phyloP scores from a whole-genome alignment of 2,888 invertebrate genomes.

The Zele albiditarsus region DNA sequence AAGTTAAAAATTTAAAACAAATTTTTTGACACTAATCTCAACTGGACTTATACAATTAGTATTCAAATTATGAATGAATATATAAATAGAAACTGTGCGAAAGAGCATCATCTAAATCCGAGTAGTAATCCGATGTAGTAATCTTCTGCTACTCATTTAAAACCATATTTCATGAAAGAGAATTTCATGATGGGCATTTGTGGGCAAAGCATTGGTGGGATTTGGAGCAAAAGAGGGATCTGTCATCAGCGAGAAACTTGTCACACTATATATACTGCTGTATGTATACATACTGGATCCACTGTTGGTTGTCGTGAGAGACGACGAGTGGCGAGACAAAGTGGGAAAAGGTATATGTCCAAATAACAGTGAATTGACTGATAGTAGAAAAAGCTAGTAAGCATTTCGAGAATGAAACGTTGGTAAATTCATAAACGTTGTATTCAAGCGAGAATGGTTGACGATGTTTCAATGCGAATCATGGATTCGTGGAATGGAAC shows the following conservation, averaged over 20 bases:
- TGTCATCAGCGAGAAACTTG: not conserved
- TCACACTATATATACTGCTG: not conserved
- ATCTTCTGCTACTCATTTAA: slow-evolving; percentile 63
- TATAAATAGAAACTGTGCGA: not conserved
- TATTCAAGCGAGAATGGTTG: not conserved
- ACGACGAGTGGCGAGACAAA: too few relatives aligned
- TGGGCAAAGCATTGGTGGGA: slow-evolving; percentile 43
- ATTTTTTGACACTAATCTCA: too few relatives aligned
- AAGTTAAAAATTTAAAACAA: too few relatives aligned
- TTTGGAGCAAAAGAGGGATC: slow-evolving; percentile 44
- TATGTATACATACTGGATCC: not conserved
- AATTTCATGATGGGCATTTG: slow-evolving; percentile 32
- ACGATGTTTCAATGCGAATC: slow-evolving; percentile 51
- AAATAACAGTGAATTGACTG: not conserved
- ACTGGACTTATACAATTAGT: too few relatives aligned
- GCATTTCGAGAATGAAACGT: not conserved
- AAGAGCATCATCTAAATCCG: slow-evolving; percentile 56
- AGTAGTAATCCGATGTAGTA: slow-evolving; percentile 61
- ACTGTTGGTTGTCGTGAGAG: not conserved
- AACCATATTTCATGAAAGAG: slow-evolving; percentile 63
- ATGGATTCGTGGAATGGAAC: slow-evolving; percentile 53
- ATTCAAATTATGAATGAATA: not conserved
- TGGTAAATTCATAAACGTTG: not conserved
- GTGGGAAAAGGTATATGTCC: too few relatives aligned
- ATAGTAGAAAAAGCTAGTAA: not conserved